These are phyloP conservation scores for Macropis europaea DNA, from an alignment of 2,888 invertebrate species.

Conservation along the genomic window DNA sequence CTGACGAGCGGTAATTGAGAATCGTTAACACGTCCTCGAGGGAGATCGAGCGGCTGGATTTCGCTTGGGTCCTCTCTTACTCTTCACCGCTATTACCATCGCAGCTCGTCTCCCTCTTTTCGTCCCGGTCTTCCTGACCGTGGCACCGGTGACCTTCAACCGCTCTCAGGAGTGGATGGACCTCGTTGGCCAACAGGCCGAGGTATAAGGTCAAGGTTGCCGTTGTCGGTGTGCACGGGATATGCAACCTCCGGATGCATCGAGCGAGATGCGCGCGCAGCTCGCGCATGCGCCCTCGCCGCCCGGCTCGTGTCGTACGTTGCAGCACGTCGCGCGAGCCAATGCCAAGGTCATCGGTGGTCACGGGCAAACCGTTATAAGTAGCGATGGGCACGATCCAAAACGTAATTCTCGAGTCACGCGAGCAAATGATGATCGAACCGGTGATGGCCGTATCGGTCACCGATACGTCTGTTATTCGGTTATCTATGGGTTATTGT, in stretches of 20 bases:
- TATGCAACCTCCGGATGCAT: conserved; percentile 64
- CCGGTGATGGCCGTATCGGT: background rate
- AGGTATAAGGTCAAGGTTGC: conserved; percentile 73
- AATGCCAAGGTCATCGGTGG: conserved; percentile 75
- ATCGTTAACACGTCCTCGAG: conserved; percentile 63
- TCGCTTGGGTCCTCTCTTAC: conserved; percentile 34
- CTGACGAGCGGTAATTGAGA: conserved; percentile 57
- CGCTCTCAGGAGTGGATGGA: conserved; percentile 63
- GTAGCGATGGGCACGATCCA: conserved; percentile 45
- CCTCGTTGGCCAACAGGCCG: conserved; percentile 63
- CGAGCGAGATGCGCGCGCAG: conserved; percentile 68
- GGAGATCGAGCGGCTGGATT: conserved; percentile 60
- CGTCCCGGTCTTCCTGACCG: conserved; percentile 33
- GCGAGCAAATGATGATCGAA: background rate
- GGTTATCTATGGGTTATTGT: too few species aligned
- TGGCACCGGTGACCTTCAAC: conserved; percentile 57
- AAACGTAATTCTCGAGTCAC: background rate
- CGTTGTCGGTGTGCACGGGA: conserved; percentile 52
- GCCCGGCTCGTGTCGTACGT: conserved; percentile 46
- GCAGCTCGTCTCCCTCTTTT: conserved; percentile 1
- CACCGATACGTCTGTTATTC: too few species aligned
- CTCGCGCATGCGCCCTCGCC: conserved; percentile 67
- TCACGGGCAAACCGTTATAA: conserved; percentile 73
- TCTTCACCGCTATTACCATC: conserved; percentile 20
- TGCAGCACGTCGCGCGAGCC: conserved; percentile 62